phyloP scores from a whole-genome alignment of 2,888 invertebrate genomes.

The Thera britannica region DNA sequence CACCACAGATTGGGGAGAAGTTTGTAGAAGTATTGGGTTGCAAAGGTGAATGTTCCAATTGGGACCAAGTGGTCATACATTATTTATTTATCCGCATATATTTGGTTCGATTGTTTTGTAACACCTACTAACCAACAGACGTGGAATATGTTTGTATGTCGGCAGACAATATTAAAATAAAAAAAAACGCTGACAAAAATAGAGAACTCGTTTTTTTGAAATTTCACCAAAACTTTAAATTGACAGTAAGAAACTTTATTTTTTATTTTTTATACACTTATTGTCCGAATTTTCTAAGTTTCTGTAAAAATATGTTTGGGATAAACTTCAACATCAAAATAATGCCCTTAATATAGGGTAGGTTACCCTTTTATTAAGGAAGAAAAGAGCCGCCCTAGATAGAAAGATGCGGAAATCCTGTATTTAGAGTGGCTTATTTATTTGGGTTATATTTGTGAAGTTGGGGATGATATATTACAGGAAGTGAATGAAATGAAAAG shows the following conservation, averaged over 20 bases:
- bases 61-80: neutral
- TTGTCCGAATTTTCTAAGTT: too few species aligned
- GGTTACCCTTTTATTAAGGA: neutral
- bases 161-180: too few species aligned
- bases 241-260: too few species aligned
- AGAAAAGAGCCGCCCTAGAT: neutral
- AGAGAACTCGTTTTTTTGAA: too few species aligned
- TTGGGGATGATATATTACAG: neutral
- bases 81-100: neutral
- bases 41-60: conserved; percentile 33
- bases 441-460: neutral
- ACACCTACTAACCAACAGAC: neutral
- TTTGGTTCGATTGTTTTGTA: neutral
- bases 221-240: too few species aligned
- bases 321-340: neutral
- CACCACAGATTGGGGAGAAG: conserved; percentile 26
- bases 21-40: conserved; percentile 20
- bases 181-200: too few species aligned
- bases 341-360: neutral
- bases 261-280: too few species aligned
- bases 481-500: neutral
- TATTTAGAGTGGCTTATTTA: neutral
- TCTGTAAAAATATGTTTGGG: too few species aligned
- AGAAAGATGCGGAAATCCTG: neutral
- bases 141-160: too few species aligned